Percentiles rank a stretch among this genome's conserved stretches.
Evolutionary conservation across 2,797 vertebrate genomes (phyloP).

Genomic region (Anguilla pacifica): DNA sequence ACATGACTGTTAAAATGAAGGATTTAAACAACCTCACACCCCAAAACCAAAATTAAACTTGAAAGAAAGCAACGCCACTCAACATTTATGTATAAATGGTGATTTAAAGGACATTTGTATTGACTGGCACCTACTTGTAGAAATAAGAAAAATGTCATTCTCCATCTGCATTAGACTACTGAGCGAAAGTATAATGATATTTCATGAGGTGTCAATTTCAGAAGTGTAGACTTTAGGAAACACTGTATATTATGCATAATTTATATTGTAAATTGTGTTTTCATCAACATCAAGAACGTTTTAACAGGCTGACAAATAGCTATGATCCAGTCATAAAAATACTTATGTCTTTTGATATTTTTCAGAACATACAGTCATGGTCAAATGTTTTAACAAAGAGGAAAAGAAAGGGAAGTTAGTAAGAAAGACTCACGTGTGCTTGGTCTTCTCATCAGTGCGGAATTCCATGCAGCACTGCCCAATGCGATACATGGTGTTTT

Average conservation of each 20-base stretch:
- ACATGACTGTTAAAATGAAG: constrained; percentile 28
- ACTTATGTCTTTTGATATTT: background rate
- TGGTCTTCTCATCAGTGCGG: background rate
- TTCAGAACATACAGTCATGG: background rate
- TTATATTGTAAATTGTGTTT: background rate
- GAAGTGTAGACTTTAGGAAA: background rate
- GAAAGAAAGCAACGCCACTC: background rate
- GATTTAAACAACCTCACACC: background rate
- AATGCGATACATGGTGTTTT: background rate
- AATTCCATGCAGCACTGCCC: background rate
- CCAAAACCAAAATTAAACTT: background rate
- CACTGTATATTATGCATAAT: background rate
- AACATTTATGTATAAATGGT: background rate
- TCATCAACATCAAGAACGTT: background rate
- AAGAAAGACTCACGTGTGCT: background rate
- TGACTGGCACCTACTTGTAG: background rate
- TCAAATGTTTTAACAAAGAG: background rate
- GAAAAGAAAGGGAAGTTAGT: background rate
- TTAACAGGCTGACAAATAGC: background rate
- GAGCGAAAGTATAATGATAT: background rate
- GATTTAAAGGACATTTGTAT: background rate
- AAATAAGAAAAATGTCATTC: background rate
- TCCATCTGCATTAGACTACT: background rate
- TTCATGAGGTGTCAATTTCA: background rate
- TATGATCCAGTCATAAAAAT: background rate